A percentile compares a stretch with the other conserved stretches of the same genome.
Conservation (phyloP, 2,113 vertebrate genomes). For the Mesoclemmys tuberculata region DNA sequence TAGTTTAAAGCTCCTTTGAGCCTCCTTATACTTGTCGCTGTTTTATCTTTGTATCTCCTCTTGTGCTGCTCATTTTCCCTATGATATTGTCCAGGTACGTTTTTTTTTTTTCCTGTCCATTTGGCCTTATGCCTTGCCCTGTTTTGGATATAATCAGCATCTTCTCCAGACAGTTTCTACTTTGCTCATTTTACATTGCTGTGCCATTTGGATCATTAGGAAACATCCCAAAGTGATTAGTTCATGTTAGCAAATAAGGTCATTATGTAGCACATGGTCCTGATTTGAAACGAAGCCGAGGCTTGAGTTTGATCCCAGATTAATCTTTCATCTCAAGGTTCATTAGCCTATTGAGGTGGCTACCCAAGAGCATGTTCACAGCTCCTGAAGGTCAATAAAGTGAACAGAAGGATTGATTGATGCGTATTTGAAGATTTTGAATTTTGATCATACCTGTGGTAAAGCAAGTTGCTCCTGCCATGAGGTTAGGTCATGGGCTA, state of each 20-base stretch:
- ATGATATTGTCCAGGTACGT: background rate
- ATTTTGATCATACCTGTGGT: background rate
- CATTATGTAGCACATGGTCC: background rate
- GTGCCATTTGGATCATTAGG: background rate
- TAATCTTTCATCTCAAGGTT: background rate
- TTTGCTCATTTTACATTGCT: background rate
- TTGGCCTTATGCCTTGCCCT: background rate
- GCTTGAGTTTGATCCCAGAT: background rate
- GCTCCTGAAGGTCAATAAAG: background rate
- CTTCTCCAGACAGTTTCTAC: background rate
- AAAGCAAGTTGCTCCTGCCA: background rate
- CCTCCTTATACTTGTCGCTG: background rate
- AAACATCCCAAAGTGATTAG: background rate
- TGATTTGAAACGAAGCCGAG: background rate
- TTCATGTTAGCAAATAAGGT: background rate
- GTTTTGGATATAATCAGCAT: background rate
- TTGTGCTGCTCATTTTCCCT: background rate
- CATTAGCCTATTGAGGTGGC: background rate
- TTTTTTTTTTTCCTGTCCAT: background rate
- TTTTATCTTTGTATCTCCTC: background rate
- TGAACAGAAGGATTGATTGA: background rate
- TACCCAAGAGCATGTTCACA: background rate
- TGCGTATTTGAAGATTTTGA: background rate
- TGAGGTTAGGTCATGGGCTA: background rate
- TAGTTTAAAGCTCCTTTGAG: fast-evolving